These are phyloP conservation scores for Strix aluco DNA, from an alignment of 2,113 vertebrate species.

Conservation along the genomic window DNA sequence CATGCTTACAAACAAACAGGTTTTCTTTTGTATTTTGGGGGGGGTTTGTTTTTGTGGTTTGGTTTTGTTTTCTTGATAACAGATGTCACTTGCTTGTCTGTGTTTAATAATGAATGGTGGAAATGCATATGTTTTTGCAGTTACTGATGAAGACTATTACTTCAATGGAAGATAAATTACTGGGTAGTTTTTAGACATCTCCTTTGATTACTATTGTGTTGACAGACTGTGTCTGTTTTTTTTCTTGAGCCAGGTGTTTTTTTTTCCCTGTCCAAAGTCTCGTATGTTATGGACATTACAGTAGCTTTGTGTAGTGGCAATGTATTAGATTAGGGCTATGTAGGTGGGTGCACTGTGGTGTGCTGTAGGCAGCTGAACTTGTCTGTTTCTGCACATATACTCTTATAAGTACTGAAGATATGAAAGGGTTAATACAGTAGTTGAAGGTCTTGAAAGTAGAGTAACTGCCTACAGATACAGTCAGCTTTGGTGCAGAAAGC, in stretches of 20 bases:
- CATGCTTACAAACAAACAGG: neutral
- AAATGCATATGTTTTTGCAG: neutral
- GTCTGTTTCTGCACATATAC: neutral
- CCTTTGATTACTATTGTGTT: neutral
- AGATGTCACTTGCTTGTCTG: neutral
- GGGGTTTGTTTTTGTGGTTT: rapidly evolving
- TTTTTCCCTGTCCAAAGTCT: neutral
- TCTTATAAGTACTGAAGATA: neutral
- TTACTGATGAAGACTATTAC: neutral
- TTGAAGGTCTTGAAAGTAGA: neutral
- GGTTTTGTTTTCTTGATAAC: neutral
- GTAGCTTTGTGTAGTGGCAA: neutral
- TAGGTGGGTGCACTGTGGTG: neutral
- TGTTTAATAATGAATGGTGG: neutral
- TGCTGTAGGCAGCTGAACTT: neutral
- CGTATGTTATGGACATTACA: neutral
- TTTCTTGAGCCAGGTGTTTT: neutral
- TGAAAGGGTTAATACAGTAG: neutral
- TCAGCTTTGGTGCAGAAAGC: neutral
- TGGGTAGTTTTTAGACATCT: neutral
- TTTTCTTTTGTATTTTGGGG: neutral
- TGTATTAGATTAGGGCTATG: neutral
- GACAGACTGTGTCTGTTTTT: neutral
- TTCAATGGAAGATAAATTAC: neutral
- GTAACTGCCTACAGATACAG: neutral